A percentile compares a stretch with the other conserved stretches of the same genome.
phyloP scores from a whole-genome alignment of 2,797 vertebrate genomes.

The Hoplostethus mediterraneus region DNA sequence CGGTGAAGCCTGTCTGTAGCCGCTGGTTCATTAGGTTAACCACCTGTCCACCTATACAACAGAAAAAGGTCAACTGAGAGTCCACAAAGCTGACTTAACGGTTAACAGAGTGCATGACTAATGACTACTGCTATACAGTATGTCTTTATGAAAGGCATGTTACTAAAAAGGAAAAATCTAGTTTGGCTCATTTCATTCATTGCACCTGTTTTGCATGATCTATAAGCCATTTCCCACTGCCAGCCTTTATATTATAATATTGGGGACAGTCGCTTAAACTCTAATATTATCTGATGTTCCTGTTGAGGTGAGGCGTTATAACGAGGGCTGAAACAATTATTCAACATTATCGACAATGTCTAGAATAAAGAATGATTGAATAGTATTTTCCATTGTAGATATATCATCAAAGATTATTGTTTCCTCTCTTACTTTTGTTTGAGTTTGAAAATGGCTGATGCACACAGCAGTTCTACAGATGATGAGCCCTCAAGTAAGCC shows the following conservation, averaged over 20 bases:
- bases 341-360: no score
- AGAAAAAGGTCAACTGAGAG: background rate
- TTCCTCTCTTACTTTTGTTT: no score
- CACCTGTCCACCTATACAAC: constrained; percentile 91
- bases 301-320: background rate
- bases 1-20: constrained; percentile 94
- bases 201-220: background rate
- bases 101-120: background rate
- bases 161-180: no score
- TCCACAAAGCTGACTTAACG: background rate
- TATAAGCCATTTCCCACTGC: background rate
- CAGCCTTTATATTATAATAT: background rate
- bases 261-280: no score
- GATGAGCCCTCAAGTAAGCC: no score
- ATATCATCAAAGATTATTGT: no score
- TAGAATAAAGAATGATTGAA: no score
- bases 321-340: no score
- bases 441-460: no score
- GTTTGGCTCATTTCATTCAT: no score
- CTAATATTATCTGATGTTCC: background rate
- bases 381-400: no score
- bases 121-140: background rate
- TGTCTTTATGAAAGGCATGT: background rate
- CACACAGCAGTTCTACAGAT: no score
- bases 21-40: constrained; percentile 99